A percentile compares a stretch with the other conserved stretches of the same genome.
Conservation (phyloP, 2,888 invertebrate species). For the Cyclophora punctaria region DNA sequence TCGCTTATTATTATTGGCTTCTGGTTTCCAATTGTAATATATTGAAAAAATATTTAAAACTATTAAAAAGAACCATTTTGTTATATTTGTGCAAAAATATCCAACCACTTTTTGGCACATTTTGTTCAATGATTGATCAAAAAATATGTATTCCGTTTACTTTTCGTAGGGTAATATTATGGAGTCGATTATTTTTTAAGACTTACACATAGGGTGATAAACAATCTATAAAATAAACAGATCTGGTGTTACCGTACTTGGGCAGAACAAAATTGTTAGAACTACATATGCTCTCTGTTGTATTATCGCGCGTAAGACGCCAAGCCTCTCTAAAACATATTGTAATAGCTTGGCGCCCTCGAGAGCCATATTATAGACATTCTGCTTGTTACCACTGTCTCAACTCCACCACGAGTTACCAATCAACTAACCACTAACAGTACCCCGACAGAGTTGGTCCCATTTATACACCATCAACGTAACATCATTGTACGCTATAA, state of each 20-base stretch:
- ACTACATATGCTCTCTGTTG: slow-evolving; percentile 57
- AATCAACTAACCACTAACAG: slow-evolving; percentile 39
- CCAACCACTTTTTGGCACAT: slow-evolving; percentile 54
- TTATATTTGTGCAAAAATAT: not conserved
- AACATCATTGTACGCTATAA: slow-evolving; percentile 59
- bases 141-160: slow-evolving; percentile 42
- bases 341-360: slow-evolving; percentile 62
- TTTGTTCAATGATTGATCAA: slow-evolving; percentile 38
- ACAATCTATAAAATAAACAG: slow-evolving; percentile 53
- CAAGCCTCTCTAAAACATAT: slow-evolving; percentile 71
- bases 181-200: slow-evolving; percentile 20
- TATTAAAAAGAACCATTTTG: no score
- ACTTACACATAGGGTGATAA: slow-evolving; percentile 47
- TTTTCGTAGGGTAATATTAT: slow-evolving; percentile 33
- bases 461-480: slow-evolving; percentile 60
- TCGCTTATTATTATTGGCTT: no score
- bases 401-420: slow-evolving; percentile 26
- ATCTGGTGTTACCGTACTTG: slow-evolving; percentile 62
- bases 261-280: slow-evolving; percentile 45
- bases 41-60: no score
- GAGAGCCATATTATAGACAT: slow-evolving; percentile 48
- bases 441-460: slow-evolving; percentile 66
- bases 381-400: slow-evolving; percentile 38
- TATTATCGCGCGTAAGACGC: slow-evolving; percentile 59
- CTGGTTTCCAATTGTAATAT: no score